Evolutionary conservation across 2,113 vertebrate genomes (phyloP).

Genomic region (Oreochromis niloticus): DNA sequence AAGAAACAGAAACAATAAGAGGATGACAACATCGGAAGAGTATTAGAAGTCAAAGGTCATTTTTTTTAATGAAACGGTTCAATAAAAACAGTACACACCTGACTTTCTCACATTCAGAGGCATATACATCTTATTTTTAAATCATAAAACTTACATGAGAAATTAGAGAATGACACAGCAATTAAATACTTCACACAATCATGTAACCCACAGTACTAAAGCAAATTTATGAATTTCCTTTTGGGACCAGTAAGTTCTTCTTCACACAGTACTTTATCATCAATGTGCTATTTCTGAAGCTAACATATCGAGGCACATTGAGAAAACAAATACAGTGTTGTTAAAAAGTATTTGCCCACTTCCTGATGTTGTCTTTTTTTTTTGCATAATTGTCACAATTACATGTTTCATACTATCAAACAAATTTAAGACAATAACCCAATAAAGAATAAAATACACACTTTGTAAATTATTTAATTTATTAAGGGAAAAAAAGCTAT

Average conservation of each 20-base stretch:
- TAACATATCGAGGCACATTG: neutral
- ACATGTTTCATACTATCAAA: neutral
- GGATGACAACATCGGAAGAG: slow-evolving; percentile 14
- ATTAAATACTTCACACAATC: neutral
- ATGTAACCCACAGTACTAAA: neutral
- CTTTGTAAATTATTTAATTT: neutral
- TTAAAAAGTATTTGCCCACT: neutral
- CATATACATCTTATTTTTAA: neutral
- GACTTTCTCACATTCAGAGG: neutral
- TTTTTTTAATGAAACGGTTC: slow-evolving; percentile 17
- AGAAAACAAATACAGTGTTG: neutral
- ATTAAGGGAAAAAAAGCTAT: neutral
- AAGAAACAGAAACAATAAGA: slow-evolving; percentile 6
- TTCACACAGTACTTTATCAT: neutral
- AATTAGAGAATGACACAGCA: neutral
- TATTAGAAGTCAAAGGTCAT: neutral
- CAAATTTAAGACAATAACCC: neutral
- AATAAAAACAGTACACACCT: neutral
- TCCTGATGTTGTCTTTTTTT: neutral
- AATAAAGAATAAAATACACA: neutral
- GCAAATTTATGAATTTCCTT: neutral
- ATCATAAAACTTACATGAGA: neutral
- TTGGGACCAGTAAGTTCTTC: too few species aligned
- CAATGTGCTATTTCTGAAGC: neutral
- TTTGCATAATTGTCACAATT: too few species aligned